Conservation (phyloP, 2,797 vertebrate genomes). For the Esox lucius region DNA sequence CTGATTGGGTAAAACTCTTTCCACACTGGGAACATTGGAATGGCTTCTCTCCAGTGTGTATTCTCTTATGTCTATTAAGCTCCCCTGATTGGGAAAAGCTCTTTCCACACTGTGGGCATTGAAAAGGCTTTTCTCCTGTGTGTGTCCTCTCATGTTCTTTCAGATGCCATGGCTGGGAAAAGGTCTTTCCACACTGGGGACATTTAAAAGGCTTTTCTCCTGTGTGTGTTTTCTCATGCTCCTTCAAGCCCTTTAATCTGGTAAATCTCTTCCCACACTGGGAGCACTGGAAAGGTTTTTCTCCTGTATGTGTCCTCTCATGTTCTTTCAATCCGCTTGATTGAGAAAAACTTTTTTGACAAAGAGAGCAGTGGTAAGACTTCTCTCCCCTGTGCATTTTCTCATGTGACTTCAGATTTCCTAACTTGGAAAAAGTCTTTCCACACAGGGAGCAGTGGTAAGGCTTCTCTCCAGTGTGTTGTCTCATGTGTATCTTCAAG, state of each 20-base stretch:
- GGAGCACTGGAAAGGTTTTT: neutral
- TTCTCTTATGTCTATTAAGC: neutral
- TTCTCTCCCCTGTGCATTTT: neutral
- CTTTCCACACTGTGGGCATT: neutral
- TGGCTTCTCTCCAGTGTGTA: neutral
- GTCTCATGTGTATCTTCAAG: neutral
- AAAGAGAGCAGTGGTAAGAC: neutral
- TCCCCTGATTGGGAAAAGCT: neutral
- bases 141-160: constrained; percentile 3
- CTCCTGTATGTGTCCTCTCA: neutral
- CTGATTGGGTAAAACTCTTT: too few species aligned
- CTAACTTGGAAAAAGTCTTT: neutral
- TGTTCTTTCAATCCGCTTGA: neutral
- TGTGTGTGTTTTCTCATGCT: neutral
- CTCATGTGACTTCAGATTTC: neutral
- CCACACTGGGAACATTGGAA: too few species aligned
- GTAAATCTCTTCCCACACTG: neutral
- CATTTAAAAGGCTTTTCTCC: neutral
- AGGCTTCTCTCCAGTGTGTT: neutral
- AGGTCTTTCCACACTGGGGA: neutral
- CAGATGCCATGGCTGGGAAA: neutral
- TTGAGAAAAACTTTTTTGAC: neutral
- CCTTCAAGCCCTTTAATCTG: neutral
- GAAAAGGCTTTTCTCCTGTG: neutral
- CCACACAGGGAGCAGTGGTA: neutral